A percentile compares a stretch with the other conserved stretches of the same genome.
Evolutionary conservation across 2,113 vertebrate genomes (phyloP).

Genomic region (Platysternon megacephalum): DNA sequence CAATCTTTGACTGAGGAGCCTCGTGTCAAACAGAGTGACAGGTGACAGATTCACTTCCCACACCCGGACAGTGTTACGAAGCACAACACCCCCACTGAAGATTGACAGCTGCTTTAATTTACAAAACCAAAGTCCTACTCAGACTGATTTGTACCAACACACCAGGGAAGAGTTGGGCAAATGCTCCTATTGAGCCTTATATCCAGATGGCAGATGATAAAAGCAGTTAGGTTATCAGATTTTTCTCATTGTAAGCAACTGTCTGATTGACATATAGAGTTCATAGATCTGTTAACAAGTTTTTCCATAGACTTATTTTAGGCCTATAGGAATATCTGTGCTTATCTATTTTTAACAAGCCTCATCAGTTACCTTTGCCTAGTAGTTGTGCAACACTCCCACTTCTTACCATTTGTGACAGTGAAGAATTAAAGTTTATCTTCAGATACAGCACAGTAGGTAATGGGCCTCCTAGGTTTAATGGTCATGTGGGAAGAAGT

Average conservation of each 20-base stretch:
- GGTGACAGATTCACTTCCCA: slow-evolving; percentile 64
- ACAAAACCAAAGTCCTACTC: slow-evolving; percentile 16
- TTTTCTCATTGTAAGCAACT: not conserved
- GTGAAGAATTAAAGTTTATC: not conserved
- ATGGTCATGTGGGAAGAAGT: not conserved
- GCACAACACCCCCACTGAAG: slow-evolving; percentile 39
- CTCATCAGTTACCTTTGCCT: fast-evolving
- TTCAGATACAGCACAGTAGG: not conserved
- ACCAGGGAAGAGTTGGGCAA: not conserved
- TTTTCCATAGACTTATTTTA: not conserved
- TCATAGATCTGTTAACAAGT: not conserved
- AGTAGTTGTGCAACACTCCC: not conserved
- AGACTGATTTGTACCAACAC: slow-evolving; percentile 43
- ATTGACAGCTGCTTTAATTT: slow-evolving; percentile 53
- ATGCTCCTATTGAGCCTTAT: slow-evolving; percentile 29
- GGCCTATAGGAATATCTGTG: not conserved
- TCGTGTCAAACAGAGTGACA: slow-evolving; percentile 53
- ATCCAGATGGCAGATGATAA: not conserved
- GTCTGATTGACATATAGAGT: not conserved
- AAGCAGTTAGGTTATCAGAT: not conserved
- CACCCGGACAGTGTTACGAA: slow-evolving; percentile 37
- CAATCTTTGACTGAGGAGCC: not conserved
- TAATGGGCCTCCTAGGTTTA: not conserved
- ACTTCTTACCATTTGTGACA: not conserved
- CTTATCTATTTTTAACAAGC: not conserved